phyloP scores from a whole-genome alignment of 2,113 vertebrate genomes.

The Sphyrna mokarran region DNA sequence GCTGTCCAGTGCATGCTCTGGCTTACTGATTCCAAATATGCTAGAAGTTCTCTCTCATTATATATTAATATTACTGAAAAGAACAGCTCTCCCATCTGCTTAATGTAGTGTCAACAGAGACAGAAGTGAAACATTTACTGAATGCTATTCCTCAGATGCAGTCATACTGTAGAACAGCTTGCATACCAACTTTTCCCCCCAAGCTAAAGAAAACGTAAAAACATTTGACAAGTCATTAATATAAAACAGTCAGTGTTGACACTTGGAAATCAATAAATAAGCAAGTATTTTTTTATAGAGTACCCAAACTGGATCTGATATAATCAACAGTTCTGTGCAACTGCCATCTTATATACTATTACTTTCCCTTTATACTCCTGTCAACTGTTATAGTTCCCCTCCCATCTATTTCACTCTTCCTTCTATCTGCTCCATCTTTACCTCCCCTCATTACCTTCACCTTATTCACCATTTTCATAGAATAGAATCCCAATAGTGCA shows the following conservation, averaged over 20 bases:
- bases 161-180: background rate
- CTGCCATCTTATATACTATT: too few species aligned
- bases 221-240: background rate
- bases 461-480: too few species aligned
- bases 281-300: background rate
- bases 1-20: background rate
- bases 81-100: background rate
- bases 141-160: background rate
- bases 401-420: too few species aligned
- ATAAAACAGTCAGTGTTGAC: background rate
- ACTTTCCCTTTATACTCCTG: too few species aligned
- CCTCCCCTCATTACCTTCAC: too few species aligned
- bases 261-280: background rate
- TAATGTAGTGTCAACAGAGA: background rate
- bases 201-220: background rate
- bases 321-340: background rate
- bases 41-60: background rate
- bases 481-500: too few species aligned
- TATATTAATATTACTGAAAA: background rate
- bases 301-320: background rate
- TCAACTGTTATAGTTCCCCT: too few species aligned
- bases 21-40: background rate
- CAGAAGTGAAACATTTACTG: background rate
- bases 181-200: background rate
- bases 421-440: too few species aligned